phyloP scores from a whole-genome alignment of 2,113 vertebrate genomes.

The Ophthalmolycus amberensis region DNA sequence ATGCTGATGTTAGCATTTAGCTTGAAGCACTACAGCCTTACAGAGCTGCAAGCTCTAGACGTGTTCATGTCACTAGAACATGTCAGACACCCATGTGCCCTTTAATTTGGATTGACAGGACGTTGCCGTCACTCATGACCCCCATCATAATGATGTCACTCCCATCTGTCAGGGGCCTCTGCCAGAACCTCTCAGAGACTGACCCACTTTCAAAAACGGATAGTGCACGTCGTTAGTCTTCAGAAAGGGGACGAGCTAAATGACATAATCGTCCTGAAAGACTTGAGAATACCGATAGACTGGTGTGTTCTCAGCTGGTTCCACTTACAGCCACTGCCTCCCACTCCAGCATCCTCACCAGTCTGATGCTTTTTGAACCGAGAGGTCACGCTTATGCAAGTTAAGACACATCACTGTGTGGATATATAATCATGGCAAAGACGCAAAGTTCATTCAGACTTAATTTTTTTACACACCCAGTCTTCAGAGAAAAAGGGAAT shows the following conservation, averaged over 20 bases:
- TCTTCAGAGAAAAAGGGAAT: background rate
- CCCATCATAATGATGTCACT: slow-evolving; percentile 42
- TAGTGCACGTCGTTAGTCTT: slow-evolving; percentile 14
- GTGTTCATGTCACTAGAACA: background rate
- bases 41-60: background rate
- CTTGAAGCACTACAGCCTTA: background rate
- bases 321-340: slow-evolving; percentile 1
- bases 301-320: background rate
- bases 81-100: background rate
- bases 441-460: slow-evolving; percentile 28
- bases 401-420: slow-evolving; percentile 40
- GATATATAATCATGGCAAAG: slow-evolving; percentile 20
- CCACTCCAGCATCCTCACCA: slow-evolving; percentile 39
- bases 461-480: background rate
- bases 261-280: background rate
- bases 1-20: background rate
- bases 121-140: slow-evolving; percentile 20
- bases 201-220: slow-evolving; percentile 73
- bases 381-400: slow-evolving; percentile 63
- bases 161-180: slow-evolving; percentile 57
- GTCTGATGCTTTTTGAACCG: slow-evolving; percentile 30
- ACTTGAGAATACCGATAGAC: background rate
- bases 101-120: background rate
- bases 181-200: slow-evolving; percentile 56
- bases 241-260: slow-evolving; percentile 14